Conservation (phyloP, 2,797 vertebrate species). For the Pristis pectinata region DNA sequence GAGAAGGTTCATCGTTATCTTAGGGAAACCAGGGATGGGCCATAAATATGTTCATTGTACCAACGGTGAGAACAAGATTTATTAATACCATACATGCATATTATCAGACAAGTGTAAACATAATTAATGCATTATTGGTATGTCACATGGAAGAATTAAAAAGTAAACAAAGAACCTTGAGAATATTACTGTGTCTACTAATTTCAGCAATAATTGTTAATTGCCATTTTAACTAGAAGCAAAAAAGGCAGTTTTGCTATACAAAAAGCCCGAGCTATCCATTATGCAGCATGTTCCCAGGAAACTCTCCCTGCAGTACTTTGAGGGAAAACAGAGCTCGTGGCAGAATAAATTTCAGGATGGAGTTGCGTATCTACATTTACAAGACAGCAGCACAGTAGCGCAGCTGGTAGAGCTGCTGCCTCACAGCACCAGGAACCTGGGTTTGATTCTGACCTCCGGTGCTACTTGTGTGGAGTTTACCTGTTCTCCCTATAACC, state of each 20-base stretch:
- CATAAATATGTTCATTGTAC: neutral
- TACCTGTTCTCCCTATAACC: too few relatives aligned
- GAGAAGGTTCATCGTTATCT: neutral
- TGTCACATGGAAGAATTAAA: neutral
- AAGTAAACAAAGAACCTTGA: neutral
- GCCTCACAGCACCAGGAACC: too few relatives aligned
- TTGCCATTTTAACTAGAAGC: neutral
- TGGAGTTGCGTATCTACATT: too few relatives aligned
- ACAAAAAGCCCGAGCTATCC: neutral
- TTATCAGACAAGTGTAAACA: neutral
- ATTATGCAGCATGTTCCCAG: too few relatives aligned
- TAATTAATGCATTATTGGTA: neutral
- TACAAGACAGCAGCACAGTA: too few relatives aligned
- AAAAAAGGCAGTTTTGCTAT: neutral
- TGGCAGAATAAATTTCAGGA: too few relatives aligned
- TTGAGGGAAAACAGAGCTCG: too few relatives aligned
- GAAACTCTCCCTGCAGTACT: too few relatives aligned
- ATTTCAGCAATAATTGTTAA: neutral
- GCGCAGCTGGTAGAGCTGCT: too few relatives aligned
- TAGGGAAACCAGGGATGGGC: neutral
- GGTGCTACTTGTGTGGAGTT: too few relatives aligned
- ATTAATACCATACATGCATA: neutral
- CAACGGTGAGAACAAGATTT: neutral
- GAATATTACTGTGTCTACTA: neutral
- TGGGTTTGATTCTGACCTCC: too few relatives aligned